These are phyloP conservation scores for Rhorus exstirpatorius DNA, from an alignment of 2,888 invertebrate genomes.

Conservation along the genomic window DNA sequence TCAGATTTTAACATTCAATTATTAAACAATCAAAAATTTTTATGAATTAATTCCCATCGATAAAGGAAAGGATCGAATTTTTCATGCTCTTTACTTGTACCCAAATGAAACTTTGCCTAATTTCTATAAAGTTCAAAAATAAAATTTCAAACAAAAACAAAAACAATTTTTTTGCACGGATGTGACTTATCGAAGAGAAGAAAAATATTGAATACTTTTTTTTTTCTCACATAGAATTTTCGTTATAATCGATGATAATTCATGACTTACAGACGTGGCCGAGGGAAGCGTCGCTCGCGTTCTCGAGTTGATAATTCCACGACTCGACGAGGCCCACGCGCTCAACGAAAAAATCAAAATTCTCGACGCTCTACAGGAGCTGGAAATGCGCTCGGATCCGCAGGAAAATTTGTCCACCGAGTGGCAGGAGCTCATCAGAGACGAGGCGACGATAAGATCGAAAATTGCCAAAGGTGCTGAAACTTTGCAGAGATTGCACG, in stretches of 20 bases:
- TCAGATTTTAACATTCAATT: constrained; percentile 5
- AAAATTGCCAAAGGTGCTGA: constrained; percentile 78
- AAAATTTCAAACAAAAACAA: neutral
- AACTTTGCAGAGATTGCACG: constrained; percentile 79
- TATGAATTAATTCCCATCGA: no score
- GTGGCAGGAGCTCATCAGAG: constrained; percentile 80
- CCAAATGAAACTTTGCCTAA: neutral
- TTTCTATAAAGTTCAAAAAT: constrained; percentile 5
- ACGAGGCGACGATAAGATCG: constrained; percentile 77
- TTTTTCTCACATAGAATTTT: constrained; percentile 14
- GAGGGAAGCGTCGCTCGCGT: constrained; percentile 81
- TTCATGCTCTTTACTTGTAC: neutral
- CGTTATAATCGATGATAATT: neutral
- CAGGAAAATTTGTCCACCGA: constrained; percentile 79
- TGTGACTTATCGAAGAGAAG: no score
- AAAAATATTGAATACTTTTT: no score
- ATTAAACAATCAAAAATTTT: neutral
- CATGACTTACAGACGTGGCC: constrained; percentile 77
- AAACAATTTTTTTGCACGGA: neutral
- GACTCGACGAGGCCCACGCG: constrained; percentile 76
- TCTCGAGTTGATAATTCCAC: constrained; percentile 81
- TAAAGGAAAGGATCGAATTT: neutral
- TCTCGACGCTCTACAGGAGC: constrained; percentile 81
- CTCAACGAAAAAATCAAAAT: constrained; percentile 80
- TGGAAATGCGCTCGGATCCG: constrained; percentile 81